Evolutionary conservation across 1,140 invertebrate species (phyloP), one percentile per base, ranked within the genome.

Genomic region (Radopholus similis): DNA sequence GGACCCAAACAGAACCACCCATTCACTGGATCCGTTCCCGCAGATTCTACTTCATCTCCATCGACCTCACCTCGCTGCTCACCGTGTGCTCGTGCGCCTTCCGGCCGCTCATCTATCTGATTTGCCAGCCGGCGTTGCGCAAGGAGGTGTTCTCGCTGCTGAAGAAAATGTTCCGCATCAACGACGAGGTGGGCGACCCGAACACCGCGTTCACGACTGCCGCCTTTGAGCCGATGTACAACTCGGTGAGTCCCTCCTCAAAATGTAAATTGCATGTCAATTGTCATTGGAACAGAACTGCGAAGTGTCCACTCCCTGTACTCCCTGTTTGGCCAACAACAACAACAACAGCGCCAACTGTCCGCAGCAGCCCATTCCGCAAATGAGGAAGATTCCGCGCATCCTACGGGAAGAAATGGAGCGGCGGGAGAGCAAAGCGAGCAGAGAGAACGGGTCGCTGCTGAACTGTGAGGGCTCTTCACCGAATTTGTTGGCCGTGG

Each of bases 41-140:
- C 21, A 72, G 76, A 35, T 9, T 74, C 8, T 78, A 79, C 34
- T 64, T 66, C 4, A 72, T 80, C n/a, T 63, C 75, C 6, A 57
- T 80, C 15, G 76, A 78, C 47, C 40, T 78, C 35, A 68, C 73
- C 0, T 79, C 77, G 2, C 64, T 78, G 21, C 71, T 78, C n/a
- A 80, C 77, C 5, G 77, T 70, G 13, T 40, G 78, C 44, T 77
- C 77, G 9, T 79, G 76, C 62, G 77, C 77, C 34, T 71, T 71
- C 32, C 77, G 76, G 18, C 76, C 77, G 3, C 70, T 68, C 2
- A 78, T 78, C 49, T 79, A 79, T 37, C 34, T 78, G 23, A 62
- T 62, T 37, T 78, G 76, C 37, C 76, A 78, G 42, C 58, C 71
- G 21, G 62, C 53, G 26, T 63, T 77, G 8, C 64, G 75, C 18